Base-by-base conservation (phyloP, 2,113 vertebrate species). In the Jacana jacana region DNA sequence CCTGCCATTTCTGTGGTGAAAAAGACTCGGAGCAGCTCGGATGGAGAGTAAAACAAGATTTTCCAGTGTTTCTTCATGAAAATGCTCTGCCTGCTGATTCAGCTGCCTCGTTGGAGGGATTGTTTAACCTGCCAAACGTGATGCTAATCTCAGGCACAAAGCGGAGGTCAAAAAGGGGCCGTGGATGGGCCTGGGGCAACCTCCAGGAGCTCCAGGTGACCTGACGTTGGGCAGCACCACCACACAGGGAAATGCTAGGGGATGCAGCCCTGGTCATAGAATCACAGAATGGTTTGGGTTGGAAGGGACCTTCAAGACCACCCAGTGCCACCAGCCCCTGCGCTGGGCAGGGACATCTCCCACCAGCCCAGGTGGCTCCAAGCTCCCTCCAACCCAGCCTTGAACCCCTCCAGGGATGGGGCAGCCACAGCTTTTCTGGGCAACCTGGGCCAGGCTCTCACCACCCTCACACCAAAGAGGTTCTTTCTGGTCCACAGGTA, bases 201-300 rank as follows among this genome's bases (percentile, higher is more conserved):
- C 17, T 35, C 51, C 13, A 8, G 87, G 66, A 79, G 76, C 71
- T 66, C 8, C 52, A 22, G 65, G 12, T 24, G n/a, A 42, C 68
- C 44, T 48, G 69, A 18, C 2, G 0, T 0, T 4, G 60, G 39
- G 28, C 35, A 37, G 17, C 25, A 15, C 12, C 4, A 0, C 3
- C 40, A 42, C n/a, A 11, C 42, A 42, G 42, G 42, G 42, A 71
- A 24, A 84, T 30, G 35, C 54, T 49, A 0, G 1, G 49, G 57
- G 63, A 15, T 7, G 30, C 35, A n/a, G 33, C 19, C 17, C 48
- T 0, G 3, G 4, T 25, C 11, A 30, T 54, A 54, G 27, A 54
- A 54, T 54, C 20, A 48, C 10, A 48, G 46, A 48, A 48, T 5
- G 52, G 27, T 30, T 30, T 30, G 15, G 16, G 51, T 28, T 28